These are phyloP conservation scores for Saccopteryx leptura DNA, from an alignment of 2,113 vertebrate species.

Conservation along the genomic window DNA sequence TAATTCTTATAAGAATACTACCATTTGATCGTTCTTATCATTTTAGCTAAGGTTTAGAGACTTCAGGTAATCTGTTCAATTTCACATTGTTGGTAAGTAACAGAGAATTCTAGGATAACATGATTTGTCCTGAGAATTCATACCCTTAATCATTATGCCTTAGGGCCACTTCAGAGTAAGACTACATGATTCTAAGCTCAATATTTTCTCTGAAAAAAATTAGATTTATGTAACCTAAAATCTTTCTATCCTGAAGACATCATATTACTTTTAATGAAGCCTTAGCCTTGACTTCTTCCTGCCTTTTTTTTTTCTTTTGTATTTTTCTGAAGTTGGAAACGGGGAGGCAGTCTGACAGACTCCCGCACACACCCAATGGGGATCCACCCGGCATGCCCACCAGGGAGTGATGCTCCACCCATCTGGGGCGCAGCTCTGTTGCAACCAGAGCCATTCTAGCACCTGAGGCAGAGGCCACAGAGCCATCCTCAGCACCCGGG, in stretches of 20 bases:
- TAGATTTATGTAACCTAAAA: neutral
- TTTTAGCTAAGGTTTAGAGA: neutral
- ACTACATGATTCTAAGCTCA: constrained; percentile 7
- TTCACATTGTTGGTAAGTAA: neutral
- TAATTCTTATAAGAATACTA: neutral
- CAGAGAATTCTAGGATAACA: neutral
- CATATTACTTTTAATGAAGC: neutral
- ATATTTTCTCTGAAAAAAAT: neutral
- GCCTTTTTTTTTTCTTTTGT: neutral
- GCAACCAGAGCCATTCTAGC: too few relatives aligned
- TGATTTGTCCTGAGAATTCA: neutral
- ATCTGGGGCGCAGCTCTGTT: too few relatives aligned
- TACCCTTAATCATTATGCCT: neutral
- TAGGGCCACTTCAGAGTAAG: neutral
- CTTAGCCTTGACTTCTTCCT: neutral
- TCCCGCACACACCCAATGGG: too few relatives aligned
- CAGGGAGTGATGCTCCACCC: too few relatives aligned
- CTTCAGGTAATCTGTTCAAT: neutral
- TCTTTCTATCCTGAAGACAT: neutral
- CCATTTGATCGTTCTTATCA: neutral
- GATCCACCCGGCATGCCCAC: too few relatives aligned
- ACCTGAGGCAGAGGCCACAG: too few relatives aligned
- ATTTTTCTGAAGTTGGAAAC: too few relatives aligned
- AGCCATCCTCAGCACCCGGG: too few relatives aligned
- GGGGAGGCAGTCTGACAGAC: too few relatives aligned